Conservation (phyloP, 2,888 invertebrate genomes). For the Nomada fucata region DNA sequence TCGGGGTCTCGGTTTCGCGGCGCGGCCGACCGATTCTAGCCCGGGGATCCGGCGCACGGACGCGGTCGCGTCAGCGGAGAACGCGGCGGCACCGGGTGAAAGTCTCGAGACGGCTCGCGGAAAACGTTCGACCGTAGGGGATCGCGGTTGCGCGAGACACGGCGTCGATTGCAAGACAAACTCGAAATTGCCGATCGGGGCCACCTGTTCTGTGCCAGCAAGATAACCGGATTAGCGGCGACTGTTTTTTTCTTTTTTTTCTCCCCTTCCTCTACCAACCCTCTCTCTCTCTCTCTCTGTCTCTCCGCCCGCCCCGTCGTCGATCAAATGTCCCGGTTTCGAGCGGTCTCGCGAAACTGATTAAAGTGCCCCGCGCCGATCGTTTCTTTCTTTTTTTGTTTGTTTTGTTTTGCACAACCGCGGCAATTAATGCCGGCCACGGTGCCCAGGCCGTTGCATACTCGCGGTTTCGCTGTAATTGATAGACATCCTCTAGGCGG, state of each 20-base stretch:
- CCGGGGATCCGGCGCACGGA: not conserved
- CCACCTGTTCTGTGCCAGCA: conserved; percentile 42
- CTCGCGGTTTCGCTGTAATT: not conserved
- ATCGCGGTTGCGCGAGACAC: conserved; percentile 45
- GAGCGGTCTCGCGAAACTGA: not conserved
- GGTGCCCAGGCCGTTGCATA: not conserved
- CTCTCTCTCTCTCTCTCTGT: too few relatives aligned
- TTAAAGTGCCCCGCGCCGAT: not conserved
- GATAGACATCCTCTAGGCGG: conserved; percentile 3
- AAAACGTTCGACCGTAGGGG: conserved; percentile 57
- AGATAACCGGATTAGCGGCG: conserved; percentile 31
- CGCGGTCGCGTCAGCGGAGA: conserved; percentile 65
- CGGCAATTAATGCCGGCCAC: not conserved
- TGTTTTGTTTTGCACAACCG: not conserved
- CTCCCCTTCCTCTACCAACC: too few relatives aligned
- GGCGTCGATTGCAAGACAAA: conserved; percentile 49
- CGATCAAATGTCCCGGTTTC: conserved; percentile 26
- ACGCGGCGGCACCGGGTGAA: conserved; percentile 65
- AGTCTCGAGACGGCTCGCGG: conserved; percentile 63
- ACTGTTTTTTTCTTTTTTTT: too few relatives aligned
- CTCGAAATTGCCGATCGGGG: conserved; percentile 55
- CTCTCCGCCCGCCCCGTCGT: not conserved
- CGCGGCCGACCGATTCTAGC: conserved; percentile 54
- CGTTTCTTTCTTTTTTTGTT: too few relatives aligned
- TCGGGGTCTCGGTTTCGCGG: conserved; percentile 72